Conservation (phyloP, 2,888 invertebrate species). For the Dioctria linearis region DNA sequence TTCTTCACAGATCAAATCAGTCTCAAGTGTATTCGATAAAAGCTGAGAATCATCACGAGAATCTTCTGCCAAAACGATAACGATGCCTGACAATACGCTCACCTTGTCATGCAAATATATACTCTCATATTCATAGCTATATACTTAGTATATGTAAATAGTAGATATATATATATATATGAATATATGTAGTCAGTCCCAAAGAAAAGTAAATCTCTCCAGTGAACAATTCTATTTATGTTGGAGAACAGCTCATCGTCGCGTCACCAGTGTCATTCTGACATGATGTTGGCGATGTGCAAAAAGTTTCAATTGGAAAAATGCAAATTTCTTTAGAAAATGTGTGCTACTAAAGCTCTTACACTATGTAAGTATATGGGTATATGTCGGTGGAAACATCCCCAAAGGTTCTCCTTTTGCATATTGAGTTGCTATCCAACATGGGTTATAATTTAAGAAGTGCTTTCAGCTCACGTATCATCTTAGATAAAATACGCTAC, state of each 20-base stretch:
- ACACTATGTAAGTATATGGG: too few relatives aligned
- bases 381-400: neutral
- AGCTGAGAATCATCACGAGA: neutral
- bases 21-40: neutral
- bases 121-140: neutral
- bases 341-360: conserved; percentile 17
- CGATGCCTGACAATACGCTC: neutral
- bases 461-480: conserved; percentile 29
- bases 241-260: neutral
- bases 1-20: neutral
- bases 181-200: neutral
- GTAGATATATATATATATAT: neutral
- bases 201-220: conserved; percentile 21
- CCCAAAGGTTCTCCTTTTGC: neutral
- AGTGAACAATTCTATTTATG: conserved; percentile 8
- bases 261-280: conserved; percentile 1
- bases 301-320: conserved; percentile 34
- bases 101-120: neutral
- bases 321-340: conserved; percentile 31
- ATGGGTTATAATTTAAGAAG: conserved; percentile 1
- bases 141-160: neutral
- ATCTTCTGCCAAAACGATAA: neutral
- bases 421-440: conserved; percentile 25
- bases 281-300: neutral
- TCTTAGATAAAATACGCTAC: neutral